Base-by-base conservation (phyloP, 2,797 vertebrate species). In the Sebastes steindachneri region DNA sequence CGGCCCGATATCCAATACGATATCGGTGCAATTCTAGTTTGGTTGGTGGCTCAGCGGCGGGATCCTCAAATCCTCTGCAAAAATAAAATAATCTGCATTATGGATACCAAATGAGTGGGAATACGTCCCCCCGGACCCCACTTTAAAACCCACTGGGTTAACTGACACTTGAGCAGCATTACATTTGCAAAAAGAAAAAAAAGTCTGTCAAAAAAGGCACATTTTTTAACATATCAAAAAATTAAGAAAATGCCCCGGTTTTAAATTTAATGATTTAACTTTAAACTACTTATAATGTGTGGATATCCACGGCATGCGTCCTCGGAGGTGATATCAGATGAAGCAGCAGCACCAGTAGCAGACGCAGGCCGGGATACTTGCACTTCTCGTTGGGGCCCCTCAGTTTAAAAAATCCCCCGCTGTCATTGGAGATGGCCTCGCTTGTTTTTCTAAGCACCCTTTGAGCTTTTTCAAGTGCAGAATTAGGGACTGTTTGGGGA, bases 391-490 rank as follows among this genome's bases (percentile, higher is more conserved):
- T 41, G 37, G 71, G 79, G 83, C 68, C 75, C 70, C 72, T 75
- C 55, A 59, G 37, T 88, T 75, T 51, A 79, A 72, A 82, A 87
- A 76, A 84, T 58, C 72, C 77, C 78, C 71, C 9, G 28, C 84
- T 87, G 89, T 91, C 89, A 91, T 72, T 82, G 81, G 88, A 93
- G 90, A 90, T 82, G 87, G 68, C 31, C 76, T 69, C 28, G 64
- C 79, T 86, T 93, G 88, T 93, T 92, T 93, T 91, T 86, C 67
- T 86, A 92, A 91, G 86, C 82, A 64, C 84, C 85, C 81, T 92
- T 72, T 85, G 83, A 90, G 87, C 86, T 92, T 85, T 85, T 86
- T 87, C 75, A 86, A 80, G 89, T 85, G 85, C 76, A 84, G 86
- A 88, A 86, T 86, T 89, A 88, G 86, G 68, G 83, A 68, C 79